Percentiles rank a stretch among this genome's conserved stretches.
Evolutionary conservation across 2,113 vertebrate genomes (phyloP).

Genomic region (Pseudonaja textilis): DNA sequence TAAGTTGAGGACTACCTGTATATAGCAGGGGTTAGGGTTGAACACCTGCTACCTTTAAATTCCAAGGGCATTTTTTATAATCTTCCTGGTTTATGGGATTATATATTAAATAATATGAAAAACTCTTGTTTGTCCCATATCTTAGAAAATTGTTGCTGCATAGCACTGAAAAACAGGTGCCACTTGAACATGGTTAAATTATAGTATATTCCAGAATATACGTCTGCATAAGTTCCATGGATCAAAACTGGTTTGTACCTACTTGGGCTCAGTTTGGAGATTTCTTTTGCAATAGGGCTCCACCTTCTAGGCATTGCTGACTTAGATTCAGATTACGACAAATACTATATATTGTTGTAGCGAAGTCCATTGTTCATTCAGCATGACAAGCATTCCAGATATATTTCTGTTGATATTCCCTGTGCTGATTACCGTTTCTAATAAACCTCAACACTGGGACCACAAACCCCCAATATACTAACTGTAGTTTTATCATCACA

Average conservation of each 20-base stretch:
- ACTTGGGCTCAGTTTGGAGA: not conserved
- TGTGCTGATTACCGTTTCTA: not conserved
- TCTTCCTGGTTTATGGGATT: not conserved
- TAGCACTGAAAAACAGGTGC: not conserved
- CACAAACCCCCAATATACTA: not conserved
- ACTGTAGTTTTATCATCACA: not conserved
- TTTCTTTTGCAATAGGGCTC: not conserved
- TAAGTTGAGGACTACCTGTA: not conserved
- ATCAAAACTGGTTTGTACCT: not conserved
- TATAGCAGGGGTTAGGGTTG: not conserved
- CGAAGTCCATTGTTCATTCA: not conserved
- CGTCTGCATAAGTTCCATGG: not conserved
- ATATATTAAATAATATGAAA: not conserved
- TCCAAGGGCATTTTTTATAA: not conserved
- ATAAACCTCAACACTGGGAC: not conserved
- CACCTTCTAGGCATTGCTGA: not conserved
- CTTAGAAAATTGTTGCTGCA: not conserved
- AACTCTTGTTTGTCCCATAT: not conserved
- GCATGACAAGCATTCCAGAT: not conserved
- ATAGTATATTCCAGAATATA: not conserved
- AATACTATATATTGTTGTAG: accelerated
- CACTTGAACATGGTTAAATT: not conserved
- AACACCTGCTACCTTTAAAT: not conserved
- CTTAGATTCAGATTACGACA: accelerated
- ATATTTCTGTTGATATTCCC: not conserved